Percentiles rank a stretch among this genome's conserved stretches.
Evolutionary conservation across 2,113 vertebrate genomes (phyloP).

Genomic region (Glaucidium brasilianum): DNA sequence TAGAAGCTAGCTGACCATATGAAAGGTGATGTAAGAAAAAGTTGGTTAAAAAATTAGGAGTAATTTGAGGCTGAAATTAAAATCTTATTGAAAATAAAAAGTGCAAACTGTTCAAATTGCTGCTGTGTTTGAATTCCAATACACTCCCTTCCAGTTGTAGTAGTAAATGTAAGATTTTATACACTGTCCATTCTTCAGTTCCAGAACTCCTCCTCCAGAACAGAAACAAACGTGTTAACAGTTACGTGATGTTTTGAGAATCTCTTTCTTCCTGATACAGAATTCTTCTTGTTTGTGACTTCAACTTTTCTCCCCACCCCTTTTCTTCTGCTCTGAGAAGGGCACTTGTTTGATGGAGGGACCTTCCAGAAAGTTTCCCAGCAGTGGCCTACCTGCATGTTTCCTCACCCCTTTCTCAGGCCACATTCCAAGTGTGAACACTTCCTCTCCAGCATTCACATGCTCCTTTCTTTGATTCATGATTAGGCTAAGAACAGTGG

Average conservation of each 20-base stretch:
- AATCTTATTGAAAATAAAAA: background rate
- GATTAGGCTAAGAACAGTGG: background rate
- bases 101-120: background rate
- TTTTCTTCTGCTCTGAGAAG: background rate
- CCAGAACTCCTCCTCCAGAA: background rate
- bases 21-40: background rate
- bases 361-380: background rate
- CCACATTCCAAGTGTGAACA: background rate
- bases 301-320: background rate
- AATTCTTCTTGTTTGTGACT: background rate
- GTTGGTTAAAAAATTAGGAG: background rate
- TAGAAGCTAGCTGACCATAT: background rate
- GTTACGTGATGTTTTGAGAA: background rate
- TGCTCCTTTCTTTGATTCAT: background rate
- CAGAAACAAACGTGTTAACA: background rate
- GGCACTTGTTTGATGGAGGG: background rate
- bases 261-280: background rate
- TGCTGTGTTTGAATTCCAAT: background rate
- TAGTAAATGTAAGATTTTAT: background rate
- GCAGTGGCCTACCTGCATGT: background rate
- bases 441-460: background rate
- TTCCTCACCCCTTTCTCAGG: background rate
- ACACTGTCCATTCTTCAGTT: background rate
- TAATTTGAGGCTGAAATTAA: background rate
- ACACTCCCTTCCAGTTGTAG: background rate